Percentiles rank a stretch among this genome's conserved stretches.
phyloP scores from a whole-genome alignment of 2,888 invertebrate genomes.

The Sussaba pulchella region DNA sequence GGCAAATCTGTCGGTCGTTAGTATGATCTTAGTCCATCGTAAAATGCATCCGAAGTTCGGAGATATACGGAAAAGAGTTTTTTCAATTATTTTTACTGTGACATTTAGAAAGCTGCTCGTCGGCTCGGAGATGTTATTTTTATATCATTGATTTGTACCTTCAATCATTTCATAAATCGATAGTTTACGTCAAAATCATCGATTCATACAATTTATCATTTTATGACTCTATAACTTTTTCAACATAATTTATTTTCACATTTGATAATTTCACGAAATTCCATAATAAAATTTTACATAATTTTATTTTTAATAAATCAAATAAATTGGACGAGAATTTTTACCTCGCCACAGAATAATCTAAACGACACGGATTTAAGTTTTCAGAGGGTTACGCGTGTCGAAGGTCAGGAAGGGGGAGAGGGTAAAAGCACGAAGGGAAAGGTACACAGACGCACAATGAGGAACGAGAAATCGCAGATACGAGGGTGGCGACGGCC shows the following conservation, averaged over 20 bases:
- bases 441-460: slow-evolving; percentile 41
- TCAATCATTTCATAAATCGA: no score
- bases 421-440: neutral
- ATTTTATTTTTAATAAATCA: no score
- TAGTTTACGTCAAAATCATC: no score
- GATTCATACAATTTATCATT: no score
- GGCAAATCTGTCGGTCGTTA: slow-evolving; percentile 15
- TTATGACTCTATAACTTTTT: no score
- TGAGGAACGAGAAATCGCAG: slow-evolving; percentile 56
- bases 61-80: neutral
- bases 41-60: neutral
- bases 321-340: no score
- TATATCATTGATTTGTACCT: no score
- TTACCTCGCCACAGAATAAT: neutral
- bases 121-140: no score
- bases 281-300: no score
- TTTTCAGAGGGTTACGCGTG: slow-evolving; percentile 35
- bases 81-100: neutral
- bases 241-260: no score
- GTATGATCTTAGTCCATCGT: slow-evolving; percentile 30
- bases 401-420: neutral
- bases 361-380: slow-evolving; percentile 13
- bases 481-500: slow-evolving; percentile 44
- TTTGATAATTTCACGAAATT: no score
- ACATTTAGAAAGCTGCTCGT: neutral